phyloP scores from a whole-genome alignment of 2,888 invertebrate genomes.

The Synanthedon andrenaeformis region DNA sequence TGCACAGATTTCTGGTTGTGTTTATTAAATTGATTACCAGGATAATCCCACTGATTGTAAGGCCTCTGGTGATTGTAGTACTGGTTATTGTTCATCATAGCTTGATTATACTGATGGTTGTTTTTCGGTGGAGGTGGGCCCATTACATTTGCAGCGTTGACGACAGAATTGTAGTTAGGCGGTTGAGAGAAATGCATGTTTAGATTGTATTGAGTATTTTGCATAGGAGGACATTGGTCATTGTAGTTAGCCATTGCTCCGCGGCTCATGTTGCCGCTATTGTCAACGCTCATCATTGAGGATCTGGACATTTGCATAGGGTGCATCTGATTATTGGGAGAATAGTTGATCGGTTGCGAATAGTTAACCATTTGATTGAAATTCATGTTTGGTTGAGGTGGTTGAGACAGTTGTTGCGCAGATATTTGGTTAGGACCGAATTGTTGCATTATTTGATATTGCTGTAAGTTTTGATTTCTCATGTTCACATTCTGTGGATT shows the following conservation, averaged over 20 bases:
- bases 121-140: conserved; percentile 62
- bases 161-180: conserved; percentile 51
- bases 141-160: conserved; percentile 56
- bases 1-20: conserved; percentile 55
- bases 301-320: conserved; percentile 58
- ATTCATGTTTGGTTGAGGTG: conserved; percentile 32
- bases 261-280: conserved; percentile 51
- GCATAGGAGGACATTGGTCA: conserved; percentile 39
- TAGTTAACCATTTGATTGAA: conserved; percentile 48
- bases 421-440: conserved; percentile 44
- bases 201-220: conserved; percentile 42
- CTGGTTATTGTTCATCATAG: conserved; percentile 62
- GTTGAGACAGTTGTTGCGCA: conserved; percentile 6
- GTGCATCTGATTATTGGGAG: conserved; percentile 46
- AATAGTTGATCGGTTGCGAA: conserved; percentile 40
- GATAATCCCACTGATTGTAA: conserved; percentile 60
- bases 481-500: conserved; percentile 37
- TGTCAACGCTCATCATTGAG: conserved; percentile 61
- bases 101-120: conserved; percentile 59
- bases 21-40: conserved; percentile 54
- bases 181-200: conserved; percentile 53
- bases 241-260: conserved; percentile 51
- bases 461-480: conserved; percentile 48
- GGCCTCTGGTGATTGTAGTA: conserved; percentile 58
- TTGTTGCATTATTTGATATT: conserved; percentile 52